Evolutionary conservation across 2,888 invertebrate genomes (phyloP), one percentile per base, ranked within the genome.

Genomic region (Marasmarcha lunaedactyla): DNA sequence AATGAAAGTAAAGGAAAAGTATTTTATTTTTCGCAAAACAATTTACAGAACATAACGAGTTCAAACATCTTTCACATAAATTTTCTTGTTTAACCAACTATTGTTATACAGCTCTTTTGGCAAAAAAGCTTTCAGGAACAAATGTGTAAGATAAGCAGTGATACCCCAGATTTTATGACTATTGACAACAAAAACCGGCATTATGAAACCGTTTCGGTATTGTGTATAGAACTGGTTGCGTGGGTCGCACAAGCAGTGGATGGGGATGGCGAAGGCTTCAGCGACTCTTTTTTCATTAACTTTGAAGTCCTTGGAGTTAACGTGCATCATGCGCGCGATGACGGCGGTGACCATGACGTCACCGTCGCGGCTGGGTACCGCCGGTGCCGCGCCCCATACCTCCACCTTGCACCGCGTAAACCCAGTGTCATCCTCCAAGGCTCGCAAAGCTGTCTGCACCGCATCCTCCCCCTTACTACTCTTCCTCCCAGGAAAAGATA

Each of bases 371-470:
- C 84, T 69, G 0, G 86, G 84, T 1, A 84, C 62, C 5, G 71
- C 55, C 0, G 84, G 81, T 0, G 86, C 85, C 38, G 71, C 67
- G 0, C 90, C 89, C 93, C 93, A 94, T 10, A 94, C 57, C 26
- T 90, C 85, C 1, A 94, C 73, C 33, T 83, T 77, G 0, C 83
- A 58, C 4, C 73, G 66, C 0, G 77, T 56, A 12, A 97, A 78
- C 1, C 93, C 93, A 20, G 96, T 84, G 71, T 96, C 95, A 69
- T 96, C 95, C 55, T 90, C 84, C 0, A 94, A 91, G 79, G 95
- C 95, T 39, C 96, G 81, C 1, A 95, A 53, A 0, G 95, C 95
- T 1, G 95, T 93, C 35, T 89, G 85, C 27, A 88, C 71, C 44
- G 86, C 85, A 15, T 69, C 63, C 49, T 91, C 90, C 1, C 78